Evolutionary conservation across 2,113 vertebrate genomes (phyloP), one percentile per base, ranked within the genome.

Genomic region (Paradoxurus hermaphroditus): DNA sequence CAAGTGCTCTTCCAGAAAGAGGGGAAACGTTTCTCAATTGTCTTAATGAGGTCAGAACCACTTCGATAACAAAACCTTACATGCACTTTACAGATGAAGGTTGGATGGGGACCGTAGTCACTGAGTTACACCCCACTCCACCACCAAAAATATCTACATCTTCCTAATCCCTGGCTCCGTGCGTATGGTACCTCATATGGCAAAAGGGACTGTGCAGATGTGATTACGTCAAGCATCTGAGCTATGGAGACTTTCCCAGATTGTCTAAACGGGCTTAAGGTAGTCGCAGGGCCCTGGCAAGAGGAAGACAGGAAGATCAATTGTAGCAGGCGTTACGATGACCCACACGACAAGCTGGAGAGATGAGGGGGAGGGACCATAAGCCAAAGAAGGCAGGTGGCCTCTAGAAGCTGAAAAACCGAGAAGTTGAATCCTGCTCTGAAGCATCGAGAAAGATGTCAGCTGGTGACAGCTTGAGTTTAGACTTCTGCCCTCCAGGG

Each of bases 1-100:
- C 25, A 53, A 68, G 77, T 18, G 8, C 16, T 51, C 29, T 81
- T 63, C 63, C 65, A 18, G n/a, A 63, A 5, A 36, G 34, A 77
- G 12, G 31, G 9, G 39, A 67, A 16, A 5, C 18, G 0, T 19
- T 63, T 77, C 4, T 10, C 41, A n/a, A 4, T 0, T 2, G 39
- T 49, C 72, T 79, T 2, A 25, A 5, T 39, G 27, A 91, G 62
- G 6, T 11, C 49, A 27, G 72, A 67, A 18, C 5, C 25, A 18
- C 39, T 10, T 49, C 8, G 34, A 34, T 39, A 9, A 39, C 4
- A 70, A 49, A 19, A 13, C 4, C 13, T 39, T 10, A 5, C 7
- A 0, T 3, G 4, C 0, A 19, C 49, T 78, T 34, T 34, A 14
- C 18, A 68, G 34, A 59, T 1, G 8, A 65, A 49, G 11, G 6